Percentiles rank a stretch among this genome's conserved stretches.
These are phyloP conservation scores for Exephanes ischioxanthus DNA, from an alignment of 2,888 invertebrate species.

Conservation along the genomic window DNA sequence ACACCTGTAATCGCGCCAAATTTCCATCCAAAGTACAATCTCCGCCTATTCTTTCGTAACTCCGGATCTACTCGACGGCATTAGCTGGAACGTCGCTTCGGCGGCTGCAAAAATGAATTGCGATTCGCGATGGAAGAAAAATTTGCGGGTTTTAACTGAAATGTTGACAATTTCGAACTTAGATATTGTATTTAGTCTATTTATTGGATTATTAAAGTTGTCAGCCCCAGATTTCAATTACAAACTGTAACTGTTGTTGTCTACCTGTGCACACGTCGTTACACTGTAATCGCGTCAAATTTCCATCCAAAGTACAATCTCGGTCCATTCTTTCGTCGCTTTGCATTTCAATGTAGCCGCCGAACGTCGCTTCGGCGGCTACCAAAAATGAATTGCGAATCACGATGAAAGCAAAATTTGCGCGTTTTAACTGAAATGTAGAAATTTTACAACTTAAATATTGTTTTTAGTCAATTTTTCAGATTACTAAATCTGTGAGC, in stretches of 20 bases:
- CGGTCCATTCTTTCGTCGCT: conserved; percentile 1
- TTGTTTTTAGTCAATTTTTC: not conserved
- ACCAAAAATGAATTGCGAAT: conserved; percentile 50
- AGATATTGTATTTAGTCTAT: too few relatives aligned
- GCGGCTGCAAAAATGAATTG: conserved; percentile 32
- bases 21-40: conserved; percentile 53
- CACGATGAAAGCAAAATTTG: not conserved
- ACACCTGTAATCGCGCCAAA: conserved; percentile 60
- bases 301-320: conserved; percentile 48
- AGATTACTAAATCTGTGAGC: not conserved
- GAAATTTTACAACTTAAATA: not conserved
- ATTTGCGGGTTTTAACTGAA: not conserved
- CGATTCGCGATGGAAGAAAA: conserved; percentile 36
- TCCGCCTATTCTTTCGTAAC: not conserved
- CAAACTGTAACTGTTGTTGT: not conserved
- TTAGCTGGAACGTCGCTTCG: not conserved
- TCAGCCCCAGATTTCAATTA: not conserved
- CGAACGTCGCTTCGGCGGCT: not conserved
- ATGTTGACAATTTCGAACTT: not conserved
- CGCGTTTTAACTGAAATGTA: not conserved
- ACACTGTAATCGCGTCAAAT: conserved; percentile 61
- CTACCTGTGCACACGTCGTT: conserved; percentile 62
- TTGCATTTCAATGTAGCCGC: not conserved
- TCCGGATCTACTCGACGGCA: not conserved
- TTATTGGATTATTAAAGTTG: not conserved